A percentile compares a stretch with the other conserved stretches of the same genome.
These are phyloP conservation scores for Fistularia commersonii DNA, from an alignment of 2,797 vertebrate genomes.

Conservation along the genomic window DNA sequence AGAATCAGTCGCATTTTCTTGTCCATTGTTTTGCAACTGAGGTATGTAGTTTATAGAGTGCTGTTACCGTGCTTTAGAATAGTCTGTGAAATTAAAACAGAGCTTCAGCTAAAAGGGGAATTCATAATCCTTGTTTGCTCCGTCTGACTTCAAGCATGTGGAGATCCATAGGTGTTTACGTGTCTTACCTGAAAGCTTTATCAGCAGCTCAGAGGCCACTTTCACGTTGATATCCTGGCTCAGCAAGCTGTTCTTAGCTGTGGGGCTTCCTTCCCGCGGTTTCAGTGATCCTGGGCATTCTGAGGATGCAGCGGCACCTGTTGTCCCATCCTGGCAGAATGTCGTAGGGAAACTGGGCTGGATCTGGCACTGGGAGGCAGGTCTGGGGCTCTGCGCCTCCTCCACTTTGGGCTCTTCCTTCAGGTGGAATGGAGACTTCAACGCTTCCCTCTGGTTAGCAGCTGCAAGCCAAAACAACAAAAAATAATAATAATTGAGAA, in stretches of 20 bases:
- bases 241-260: slow-evolving; percentile 78
- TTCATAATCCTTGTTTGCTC: neutral
- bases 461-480: slow-evolving; percentile 69
- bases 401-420: slow-evolving; percentile 94
- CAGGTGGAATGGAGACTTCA: slow-evolving; percentile 89
- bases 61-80: no score
- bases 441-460: slow-evolving; percentile 94
- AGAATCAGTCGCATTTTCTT: no score
- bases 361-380: slow-evolving; percentile 70
- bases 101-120: neutral
- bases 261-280: slow-evolving; percentile 78
- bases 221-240: slow-evolving; percentile 92
- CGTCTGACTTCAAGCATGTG: slow-evolving; percentile 1
- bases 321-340: slow-evolving; percentile 78
- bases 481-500: neutral
- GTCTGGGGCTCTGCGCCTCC: slow-evolving; percentile 75
- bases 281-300: slow-evolving; percentile 70
- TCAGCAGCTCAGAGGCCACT: slow-evolving; percentile 96
- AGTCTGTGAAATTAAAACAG: no score
- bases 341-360: slow-evolving; percentile 70
- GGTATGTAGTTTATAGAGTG: no score
- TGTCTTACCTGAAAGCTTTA: slow-evolving; percentile 93
- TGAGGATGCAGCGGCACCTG: slow-evolving; percentile 60
- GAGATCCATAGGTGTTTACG: slow-evolving; percentile 4
- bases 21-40: no score